Evolutionary conservation across 37 sponge, comb jelly and placozoan species (phyloP), one percentile per base, ranked within the genome.

Genomic region (Beroe forskalii): DNA sequence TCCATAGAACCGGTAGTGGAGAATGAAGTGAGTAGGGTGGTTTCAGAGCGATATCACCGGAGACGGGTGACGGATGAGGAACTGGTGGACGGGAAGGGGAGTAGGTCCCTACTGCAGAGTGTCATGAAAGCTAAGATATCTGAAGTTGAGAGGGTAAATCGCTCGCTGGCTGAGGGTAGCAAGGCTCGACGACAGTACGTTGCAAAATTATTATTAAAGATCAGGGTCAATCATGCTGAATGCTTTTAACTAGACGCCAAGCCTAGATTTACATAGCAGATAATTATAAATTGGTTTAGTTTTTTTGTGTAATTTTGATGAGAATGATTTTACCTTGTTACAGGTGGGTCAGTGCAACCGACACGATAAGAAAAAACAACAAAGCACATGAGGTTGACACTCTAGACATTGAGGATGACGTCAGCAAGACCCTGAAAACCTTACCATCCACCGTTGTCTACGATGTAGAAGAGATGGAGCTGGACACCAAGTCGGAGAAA

Each of bases 391-490:
- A 48, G 55, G 12, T 12, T 48, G 55, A 48, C 12, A 48, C 6
- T 12, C 55, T 48, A 12, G 55, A 12, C 12, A 12, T 48, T 6
- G 55, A 48, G 12, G 55, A 48, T 6, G 55, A 48, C 6, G 12
- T 48, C 55, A 48, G 55, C 55, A 48, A 48, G 12, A 12, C 55
- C 12, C 12, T 48, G 55, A 48, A 48, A 12, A 6, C 55, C 55
- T 12, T 48, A 48, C 12, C 55, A 17, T 48, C 55, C 12, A 48
- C 55, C 12, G 55, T 48, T 12, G 12, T 48, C 6, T 48, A 48
- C 55, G 72, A 69, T 69, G 72, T 69, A 35, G 72, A 69, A 36
- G 32, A 31, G 20, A 12, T 69, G 35, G 33, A 69, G 19, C 39
- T 69, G 27, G 19, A 35, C 17, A 32, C 27, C 14, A 27, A 69